Conservation (phyloP, 2,113 vertebrate species). For the Pteropus alecto region DNA sequence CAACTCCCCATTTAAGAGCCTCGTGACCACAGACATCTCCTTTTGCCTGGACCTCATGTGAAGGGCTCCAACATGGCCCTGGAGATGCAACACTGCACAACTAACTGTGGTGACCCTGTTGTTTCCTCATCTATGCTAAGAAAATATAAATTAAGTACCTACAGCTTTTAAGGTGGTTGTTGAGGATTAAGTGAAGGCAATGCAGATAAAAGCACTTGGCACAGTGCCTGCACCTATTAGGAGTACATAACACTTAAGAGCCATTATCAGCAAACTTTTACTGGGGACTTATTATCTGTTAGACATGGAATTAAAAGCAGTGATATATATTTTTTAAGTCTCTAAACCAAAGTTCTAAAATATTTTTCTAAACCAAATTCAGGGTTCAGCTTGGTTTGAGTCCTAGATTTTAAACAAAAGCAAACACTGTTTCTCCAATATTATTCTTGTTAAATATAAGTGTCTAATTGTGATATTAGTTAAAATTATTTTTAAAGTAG, state of each 20-base stretch:
- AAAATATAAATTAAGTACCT: not conserved
- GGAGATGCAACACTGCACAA: not conserved
- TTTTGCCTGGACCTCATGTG: not conserved
- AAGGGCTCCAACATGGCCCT: not conserved
- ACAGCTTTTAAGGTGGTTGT: not conserved
- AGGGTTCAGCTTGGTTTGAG: not conserved
- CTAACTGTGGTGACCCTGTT: not conserved
- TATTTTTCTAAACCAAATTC: conserved; percentile 31
- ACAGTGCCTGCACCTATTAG: not conserved
- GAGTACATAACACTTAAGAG: not conserved
- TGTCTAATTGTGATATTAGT: not conserved
- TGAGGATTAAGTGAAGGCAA: not conserved
- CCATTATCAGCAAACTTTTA: not conserved
- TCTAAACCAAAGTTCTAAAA: conserved; percentile 24
- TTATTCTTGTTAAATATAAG: conserved; percentile 17
- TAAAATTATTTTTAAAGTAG: conserved; percentile 20
- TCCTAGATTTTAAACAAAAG: not conserved
- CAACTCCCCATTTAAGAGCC: not conserved
- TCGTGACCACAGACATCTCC: not conserved
- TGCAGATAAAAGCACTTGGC: not conserved
- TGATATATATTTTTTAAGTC: not conserved
- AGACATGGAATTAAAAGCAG: not conserved
- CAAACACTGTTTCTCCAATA: not conserved
- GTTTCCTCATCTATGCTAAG: not conserved
- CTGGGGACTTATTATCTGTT: not conserved